Evolutionary conservation across 2,888 invertebrate genomes (phyloP), one percentile per base, ranked within the genome.

Genomic region (Cephus pulcher): DNA sequence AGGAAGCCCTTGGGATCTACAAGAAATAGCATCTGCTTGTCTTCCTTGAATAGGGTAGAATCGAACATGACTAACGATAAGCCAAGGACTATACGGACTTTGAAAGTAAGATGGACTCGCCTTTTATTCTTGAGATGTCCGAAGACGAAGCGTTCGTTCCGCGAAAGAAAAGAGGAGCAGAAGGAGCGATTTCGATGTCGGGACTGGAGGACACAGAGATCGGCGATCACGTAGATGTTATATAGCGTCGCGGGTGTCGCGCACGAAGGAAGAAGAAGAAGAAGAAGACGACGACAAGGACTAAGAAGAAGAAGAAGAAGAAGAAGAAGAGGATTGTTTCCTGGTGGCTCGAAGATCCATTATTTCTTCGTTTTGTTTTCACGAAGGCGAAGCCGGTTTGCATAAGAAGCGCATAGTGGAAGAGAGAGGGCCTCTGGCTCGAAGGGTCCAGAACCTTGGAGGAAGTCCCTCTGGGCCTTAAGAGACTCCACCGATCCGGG

Each of bases 381-480:
- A 81, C 82, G 80, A 84, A 79, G 84, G 81, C 81, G 78, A 84
- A 88, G 87, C 88, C 87, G 87, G 88, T 89, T 88, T 88, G 87
- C 87, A 88, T 88, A 86, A 86, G 85, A 78, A 80, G 80, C 77
- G 71, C 37, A 73, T 34, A 71, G 33, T 71, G 3, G 71, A 71
- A 32, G 32, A n/a, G 71, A 34, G 33, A n/a, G 71, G 71, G 33
- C 2, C 30, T 9, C 71, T 4, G 33, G 71, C 71, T 71, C 71
- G 32, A 71, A 71, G 71, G 33, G 71, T 9, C 56, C 56, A 23
- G 56, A 56, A 56, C 56, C 56, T 75, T 73, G 37, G 33, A 30
- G 40, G 78, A 69, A 56, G 75, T 35, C 76, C 56, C 74, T 33
- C 73, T 69, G 73, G 75, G 69, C 75, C 74, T 71, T 73, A 71